Percentiles rank a stretch among this genome's conserved stretches.
Conservation (phyloP, 2,113 vertebrate genomes). For the Gnathonemus longibarbis region DNA sequence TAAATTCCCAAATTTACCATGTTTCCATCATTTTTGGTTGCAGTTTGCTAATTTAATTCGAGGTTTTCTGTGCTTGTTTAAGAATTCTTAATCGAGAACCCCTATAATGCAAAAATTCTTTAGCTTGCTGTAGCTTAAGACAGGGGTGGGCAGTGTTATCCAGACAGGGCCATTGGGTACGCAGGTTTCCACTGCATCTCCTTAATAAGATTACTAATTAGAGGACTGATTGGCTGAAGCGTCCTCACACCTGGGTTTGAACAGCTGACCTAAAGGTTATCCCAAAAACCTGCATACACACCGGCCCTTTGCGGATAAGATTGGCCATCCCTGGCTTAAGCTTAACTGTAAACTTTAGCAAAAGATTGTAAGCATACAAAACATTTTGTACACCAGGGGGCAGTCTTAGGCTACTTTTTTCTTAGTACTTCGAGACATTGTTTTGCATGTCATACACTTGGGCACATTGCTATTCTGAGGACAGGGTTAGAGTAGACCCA, state of each 20-base stretch:
- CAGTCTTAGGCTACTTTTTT: background rate
- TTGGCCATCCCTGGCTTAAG: background rate
- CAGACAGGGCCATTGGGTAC: background rate
- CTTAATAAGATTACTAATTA: background rate
- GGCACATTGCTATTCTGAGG: background rate
- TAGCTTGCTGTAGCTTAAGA: background rate
- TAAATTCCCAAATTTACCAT: slow-evolving; percentile 25
- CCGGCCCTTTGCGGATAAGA: background rate
- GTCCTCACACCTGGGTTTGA: background rate
- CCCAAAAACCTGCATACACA: background rate
- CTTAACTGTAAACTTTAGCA: background rate
- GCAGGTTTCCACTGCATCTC: background rate
- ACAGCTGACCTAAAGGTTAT: background rate
- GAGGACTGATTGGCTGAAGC: background rate
- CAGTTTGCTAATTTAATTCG: background rate
- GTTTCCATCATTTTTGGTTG: background rate
- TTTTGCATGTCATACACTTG: background rate
- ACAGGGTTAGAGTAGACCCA: background rate
- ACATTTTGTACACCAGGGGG: slow-evolving; percentile 14
- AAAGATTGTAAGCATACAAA: background rate
- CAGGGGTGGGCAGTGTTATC: background rate
- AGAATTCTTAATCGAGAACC: background rate
- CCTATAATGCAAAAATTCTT: background rate
- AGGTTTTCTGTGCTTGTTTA: background rate
- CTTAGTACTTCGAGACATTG: background rate